Conservation (phyloP, 2,888 invertebrate genomes). For the Noctua janthe region DNA sequence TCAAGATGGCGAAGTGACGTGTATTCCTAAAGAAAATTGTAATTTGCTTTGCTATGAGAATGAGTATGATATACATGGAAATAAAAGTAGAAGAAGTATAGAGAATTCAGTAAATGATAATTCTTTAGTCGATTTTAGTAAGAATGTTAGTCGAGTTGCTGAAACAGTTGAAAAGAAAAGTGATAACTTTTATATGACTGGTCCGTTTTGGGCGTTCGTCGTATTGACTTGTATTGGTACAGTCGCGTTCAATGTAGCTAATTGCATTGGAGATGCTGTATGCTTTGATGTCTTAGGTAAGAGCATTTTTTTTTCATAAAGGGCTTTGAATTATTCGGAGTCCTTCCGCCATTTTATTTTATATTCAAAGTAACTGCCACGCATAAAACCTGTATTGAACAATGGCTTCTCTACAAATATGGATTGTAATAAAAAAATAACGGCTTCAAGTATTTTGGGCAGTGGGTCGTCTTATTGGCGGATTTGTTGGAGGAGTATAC, state of each 20-base stretch:
- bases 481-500: too few relatives aligned
- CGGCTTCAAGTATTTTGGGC: too few relatives aligned
- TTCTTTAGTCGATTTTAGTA: conserved; percentile 40
- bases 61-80: conserved; percentile 50
- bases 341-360: neutral
- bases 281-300: conserved; percentile 96
- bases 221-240: conserved; percentile 93
- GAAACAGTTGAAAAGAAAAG: conserved; percentile 45
- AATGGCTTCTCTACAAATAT: too few relatives aligned
- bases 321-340: neutral
- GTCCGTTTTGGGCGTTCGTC: conserved; percentile 94
- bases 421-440: too few relatives aligned
- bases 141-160: conserved; percentile 56
- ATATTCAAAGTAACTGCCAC: too few relatives aligned
- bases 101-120: conserved; percentile 44
- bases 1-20: conserved; percentile 75
- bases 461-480: too few relatives aligned
- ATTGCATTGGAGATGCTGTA: conserved; percentile 97
- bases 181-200: conserved; percentile 89
- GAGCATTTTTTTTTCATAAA: conserved; percentile 48
- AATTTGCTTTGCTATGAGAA: conserved; percentile 83
- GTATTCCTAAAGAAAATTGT: conserved; percentile 78
- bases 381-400: too few relatives aligned
- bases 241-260: conserved; percentile 95
- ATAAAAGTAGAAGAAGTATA: conserved; percentile 58